Evolutionary conservation across 2,888 invertebrate genomes (phyloP), one percentile per base, ranked within the genome.

Genomic region (Yponomeuta evonymella): DNA sequence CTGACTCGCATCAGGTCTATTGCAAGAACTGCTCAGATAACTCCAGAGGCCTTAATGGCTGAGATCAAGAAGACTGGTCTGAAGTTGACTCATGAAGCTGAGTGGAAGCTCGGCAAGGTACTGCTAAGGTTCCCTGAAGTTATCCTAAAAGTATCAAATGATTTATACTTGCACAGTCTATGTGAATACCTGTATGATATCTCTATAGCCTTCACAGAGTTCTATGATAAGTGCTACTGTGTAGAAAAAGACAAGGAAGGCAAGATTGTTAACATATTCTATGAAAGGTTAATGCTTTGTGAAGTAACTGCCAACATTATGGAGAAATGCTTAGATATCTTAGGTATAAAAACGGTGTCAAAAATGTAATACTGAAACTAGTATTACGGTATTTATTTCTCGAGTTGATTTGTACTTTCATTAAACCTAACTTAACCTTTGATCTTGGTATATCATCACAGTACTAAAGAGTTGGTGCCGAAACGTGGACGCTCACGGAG

Each of bases 221-320:
- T 99, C 88, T 99, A 99, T 87, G 98, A 99, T 83, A 95, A 94
- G 78, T 99, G 99, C 87, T 99, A 99, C 83, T 99, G 99, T 83
- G 95, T 99, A 70, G 98, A 99, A 84, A 98, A 98, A 84, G 96
- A 98, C 86, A 93, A 95, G 73, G 93, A 90, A 65, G 98, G 98
- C 0, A 95, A 96, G 81, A 95, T 98, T 76, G 86, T 96, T 1
- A 96, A 96, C 81, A 95, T 99, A 10, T 95, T 98, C 84, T 95
- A 95, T 84, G 96, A 96, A 73, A 94, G 99, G 73, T 94, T 99
- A 76, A 94, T 98, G 77, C 91, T 99, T 2, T 97, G 98, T 81
- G 99, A 99, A 94, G 97, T 96, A 9, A 97, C 99, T 2, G 98
- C 99, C 4, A 93, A 94, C 73, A 91, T 98, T 48, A 95, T 99